Percentiles rank a stretch among this genome's conserved stretches.
Conservation (phyloP, 2,797 vertebrate genomes). For the Manis crassicaudata region DNA sequence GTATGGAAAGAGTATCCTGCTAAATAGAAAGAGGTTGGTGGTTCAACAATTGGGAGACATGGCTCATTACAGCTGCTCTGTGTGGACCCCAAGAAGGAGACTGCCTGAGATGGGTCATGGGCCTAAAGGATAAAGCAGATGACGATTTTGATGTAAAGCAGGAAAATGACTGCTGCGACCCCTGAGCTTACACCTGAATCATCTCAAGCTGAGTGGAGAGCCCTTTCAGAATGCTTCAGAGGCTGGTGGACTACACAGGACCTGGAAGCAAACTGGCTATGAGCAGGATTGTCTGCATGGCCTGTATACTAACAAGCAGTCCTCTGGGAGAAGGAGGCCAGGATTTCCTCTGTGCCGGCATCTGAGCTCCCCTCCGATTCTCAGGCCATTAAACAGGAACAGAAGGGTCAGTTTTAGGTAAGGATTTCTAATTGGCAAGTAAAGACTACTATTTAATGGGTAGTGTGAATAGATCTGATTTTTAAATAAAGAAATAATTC, state of each 20-base stretch:
- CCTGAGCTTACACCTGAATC: slow-evolving; percentile 87
- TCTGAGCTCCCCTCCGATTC: slow-evolving; percentile 89
- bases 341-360: slow-evolving; percentile 89
- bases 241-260: slow-evolving; percentile 92
- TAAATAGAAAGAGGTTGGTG: slow-evolving; percentile 79
- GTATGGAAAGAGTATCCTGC: not conserved
- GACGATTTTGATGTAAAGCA: slow-evolving; percentile 91
- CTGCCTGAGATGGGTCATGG: slow-evolving; percentile 84
- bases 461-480: slow-evolving; percentile 57
- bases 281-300: slow-evolving; percentile 84
- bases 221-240: slow-evolving; percentile 91
- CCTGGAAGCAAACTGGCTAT: slow-evolving; percentile 87
- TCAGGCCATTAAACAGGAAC: slow-evolving; percentile 91
- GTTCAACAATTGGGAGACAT: slow-evolving; percentile 92
- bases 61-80: slow-evolving; percentile 93
- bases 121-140: slow-evolving; percentile 95
- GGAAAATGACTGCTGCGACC: slow-evolving; percentile 92
- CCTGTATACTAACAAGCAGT: slow-evolving; percentile 87
- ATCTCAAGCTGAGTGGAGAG: slow-evolving; percentile 87
- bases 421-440: slow-evolving; percentile 87
- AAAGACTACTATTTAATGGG: slow-evolving; percentile 66
- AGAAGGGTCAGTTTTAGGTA: slow-evolving; percentile 92
- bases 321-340: slow-evolving; percentile 85
- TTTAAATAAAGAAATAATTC: slow-evolving; percentile 66
- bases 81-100: slow-evolving; percentile 90